These are phyloP conservation scores for Sus scrofa DNA, from an alignment of 2,113 vertebrate species.

Conservation along the genomic window T2T-Sscrofa CM000815.6:130215501-130216000, in stretches of 20 bases:
- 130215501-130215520: too few relatives aligned
- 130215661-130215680: slow-evolving; percentile 48
- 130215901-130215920: too few relatives aligned
- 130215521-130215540: too few relatives aligned
- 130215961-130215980: background rate
- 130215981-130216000: background rate
- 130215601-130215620: background rate
- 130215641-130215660: background rate
- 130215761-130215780: slow-evolving; percentile 29
- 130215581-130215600: background rate
- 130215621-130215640: slow-evolving; percentile 1
- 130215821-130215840: too few relatives aligned
- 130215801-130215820: too few relatives aligned
- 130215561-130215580: background rate
- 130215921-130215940: background rate
- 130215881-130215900: too few relatives aligned
- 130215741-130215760: background rate
- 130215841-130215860: too few relatives aligned
- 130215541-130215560: too few relatives aligned
- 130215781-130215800: slow-evolving; percentile 17
- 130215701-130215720: slow-evolving; percentile 12
- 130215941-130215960: background rate
- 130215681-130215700: slow-evolving; percentile 28
- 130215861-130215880: too few relatives aligned
- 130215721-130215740: slow-evolving; percentile 20